Percentiles rank a stretch among this genome's conserved stretches.
phyloP scores from a whole-genome alignment of 2,888 invertebrate genomes.

The Dendrolimus pini region DNA sequence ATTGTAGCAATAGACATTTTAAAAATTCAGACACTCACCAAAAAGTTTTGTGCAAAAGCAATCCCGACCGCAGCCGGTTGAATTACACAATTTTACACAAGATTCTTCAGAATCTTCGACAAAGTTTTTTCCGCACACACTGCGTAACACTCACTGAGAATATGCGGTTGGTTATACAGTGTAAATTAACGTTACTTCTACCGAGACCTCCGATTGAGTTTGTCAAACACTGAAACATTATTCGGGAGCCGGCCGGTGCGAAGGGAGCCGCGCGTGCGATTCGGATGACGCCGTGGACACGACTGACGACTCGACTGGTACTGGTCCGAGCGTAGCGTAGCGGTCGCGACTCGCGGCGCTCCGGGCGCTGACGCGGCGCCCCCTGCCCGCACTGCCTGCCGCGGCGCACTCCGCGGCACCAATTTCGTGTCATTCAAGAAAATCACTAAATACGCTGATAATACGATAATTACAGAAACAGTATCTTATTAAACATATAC shows the following conservation, averaged over 20 bases:
- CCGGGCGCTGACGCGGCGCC: constrained; percentile 35
- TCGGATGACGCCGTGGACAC: constrained; percentile 67
- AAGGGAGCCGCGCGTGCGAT: constrained; percentile 70
- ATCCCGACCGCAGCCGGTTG: constrained; percentile 66
- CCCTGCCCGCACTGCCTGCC: constrained; percentile 20
- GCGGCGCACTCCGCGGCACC: constrained; percentile 30
- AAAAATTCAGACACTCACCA: constrained; percentile 46
- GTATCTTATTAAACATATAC: constrained; percentile 13
- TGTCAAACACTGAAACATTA: constrained; percentile 76
- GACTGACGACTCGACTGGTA: constrained; percentile 40
- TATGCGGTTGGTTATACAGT: constrained; percentile 72
- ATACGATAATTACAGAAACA: constrained; percentile 35
- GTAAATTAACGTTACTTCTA: constrained; percentile 74
- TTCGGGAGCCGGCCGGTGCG: constrained; percentile 73
- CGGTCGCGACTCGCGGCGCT: constrained; percentile 31
- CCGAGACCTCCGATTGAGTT: constrained; percentile 75
- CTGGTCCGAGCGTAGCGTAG: constrained; percentile 28
- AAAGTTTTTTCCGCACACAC: constrained; percentile 77
- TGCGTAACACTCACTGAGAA: constrained; percentile 77
- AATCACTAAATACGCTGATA: constrained; percentile 58
- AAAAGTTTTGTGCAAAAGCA: constrained; percentile 69
- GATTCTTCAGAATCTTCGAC: constrained; percentile 76
- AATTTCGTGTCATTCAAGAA: constrained; percentile 47
- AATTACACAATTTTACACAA: constrained; percentile 75
- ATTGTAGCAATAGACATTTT: constrained; percentile 8